Base-by-base conservation (phyloP, 2,888 invertebrate species). In the Dermolepida albohirtum region DNA sequence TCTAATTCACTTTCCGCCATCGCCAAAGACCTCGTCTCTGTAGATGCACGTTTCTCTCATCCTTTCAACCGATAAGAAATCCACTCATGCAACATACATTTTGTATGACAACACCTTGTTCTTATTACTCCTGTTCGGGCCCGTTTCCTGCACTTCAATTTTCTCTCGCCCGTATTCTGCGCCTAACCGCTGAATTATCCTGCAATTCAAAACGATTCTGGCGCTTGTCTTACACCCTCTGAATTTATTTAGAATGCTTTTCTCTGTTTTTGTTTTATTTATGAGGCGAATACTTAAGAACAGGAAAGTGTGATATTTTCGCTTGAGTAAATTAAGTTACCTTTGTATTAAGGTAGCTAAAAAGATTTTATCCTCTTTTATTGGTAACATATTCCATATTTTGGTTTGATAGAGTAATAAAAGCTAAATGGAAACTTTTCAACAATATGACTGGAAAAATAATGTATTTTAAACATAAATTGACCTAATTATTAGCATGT, bases 71-170 rank as follows among this genome's bases (percentile, higher is more conserved):
- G 65, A 70, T 64, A 75, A 77, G 77, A 78, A 81, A 81, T 81
- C 79, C 80, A 79, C 81, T 81, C 77, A 79, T 79, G 77, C 73
- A 74, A 73, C 79, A 81, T 81, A 78, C 80, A 81, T 81, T 78
- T 81, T 81, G 78, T 78, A 81, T 79, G 79, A 78, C 78, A 75
- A 76, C 75, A 78, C 77, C 75, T 76, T 74, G 71, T 74, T 77
- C 74, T 74, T 76, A 73, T 75, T 75, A 73, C 74, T 74, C 73
- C 72, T 69, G 72, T 71, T 70, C 69, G 44, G 71, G 71, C 70
- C 72, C 70, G 72, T 71, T 74, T 72, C 75, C 72, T 73, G 74
- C 76, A 76, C 76, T 77, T 78, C 77, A 77, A 78, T 78, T 77
- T 78, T 72, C 76, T 74, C 72, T 55, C 70, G 71, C 69, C 68